Evolutionary conservation across 2,797 vertebrate genomes (phyloP), one percentile per base, ranked within the genome.

Genomic region (Acanthopagrus latus): DNA sequence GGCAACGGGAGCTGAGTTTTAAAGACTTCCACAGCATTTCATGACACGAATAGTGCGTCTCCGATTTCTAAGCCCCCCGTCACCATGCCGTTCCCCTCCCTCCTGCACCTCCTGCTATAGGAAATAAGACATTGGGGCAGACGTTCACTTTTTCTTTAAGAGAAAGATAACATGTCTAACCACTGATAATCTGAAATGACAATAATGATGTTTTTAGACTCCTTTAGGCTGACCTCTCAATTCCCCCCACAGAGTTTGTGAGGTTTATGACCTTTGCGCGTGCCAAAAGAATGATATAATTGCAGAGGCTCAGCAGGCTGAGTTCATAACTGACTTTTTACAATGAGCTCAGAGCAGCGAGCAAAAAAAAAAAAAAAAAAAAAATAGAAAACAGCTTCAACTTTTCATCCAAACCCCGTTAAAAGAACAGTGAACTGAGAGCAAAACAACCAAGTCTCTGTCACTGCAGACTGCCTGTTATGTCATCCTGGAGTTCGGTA

Each of bases 241-340:
- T 64, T 77, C 46, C 57, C 73, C 76, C 57, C 6, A 16, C 59
- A 54, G 70, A 71, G 41, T 68, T 69, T 69, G 38, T 44, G 50
- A 29, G 55, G 50, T 78, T 80, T 48, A 79, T 54, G 73, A 80
- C 48, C 25, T 10, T 16, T 50, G 7, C 9, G 1, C 50, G 57
- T 69, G 82, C 87, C 87, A 88, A 29, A 62, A 78, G 52, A 73
- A 56, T 86, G 76, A 91, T 78, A 87, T 80, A 86, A 91, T 60
- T 69, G 16, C 72, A 25, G 14, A 56, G 16, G 33, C 74, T 77
- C 70, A 54, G 66, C 41, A 38, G 81, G 57, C 73, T 67, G 46
- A 64, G 50, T 77, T 89, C 78, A 82, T 73, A 71, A 76, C 64
- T 57, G 65, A 78, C 51, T 87, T 87, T 80, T 84, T 46, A 81